Evolutionary conservation across 2,888 invertebrate genomes (phyloP).

Genomic region (Phyto melanocephala): DNA sequence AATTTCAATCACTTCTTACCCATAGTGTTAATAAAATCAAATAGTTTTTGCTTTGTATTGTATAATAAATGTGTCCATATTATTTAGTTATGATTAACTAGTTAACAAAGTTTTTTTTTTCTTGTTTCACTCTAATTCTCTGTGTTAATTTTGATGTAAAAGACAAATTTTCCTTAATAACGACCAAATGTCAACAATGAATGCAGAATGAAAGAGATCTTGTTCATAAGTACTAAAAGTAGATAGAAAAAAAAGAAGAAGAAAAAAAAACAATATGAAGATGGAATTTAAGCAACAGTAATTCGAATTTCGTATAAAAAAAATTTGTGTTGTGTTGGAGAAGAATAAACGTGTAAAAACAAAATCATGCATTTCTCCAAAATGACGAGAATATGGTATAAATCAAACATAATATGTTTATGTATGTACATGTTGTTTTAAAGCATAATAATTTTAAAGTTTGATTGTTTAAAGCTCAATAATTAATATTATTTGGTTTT

Average conservation of each 20-base stretch:
- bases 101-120: background rate
- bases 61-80: background rate
- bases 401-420: no score
- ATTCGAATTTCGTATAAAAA: background rate
- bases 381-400: background rate
- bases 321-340: background rate
- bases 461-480: conserved; percentile 70
- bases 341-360: background rate
- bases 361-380: conserved; percentile 59
- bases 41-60: no score
- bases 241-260: conserved; percentile 21
- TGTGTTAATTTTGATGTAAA: conserved; percentile 41
- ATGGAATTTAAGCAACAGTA: conserved; percentile 5
- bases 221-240: conserved; percentile 45
- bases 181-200: conserved; percentile 40
- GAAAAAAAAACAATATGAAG: background rate
- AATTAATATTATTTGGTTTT: conserved; percentile 42
- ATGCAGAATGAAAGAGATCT: conserved; percentile 31
- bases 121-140: background rate
- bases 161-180: conserved; percentile 56
- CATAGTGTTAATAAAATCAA: no score
- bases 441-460: background rate
- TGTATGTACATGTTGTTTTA: no score
- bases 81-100: background rate
- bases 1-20: background rate